Conservation (phyloP, 2,113 vertebrate genomes). For the Hippocampus abdominalis region DNA sequence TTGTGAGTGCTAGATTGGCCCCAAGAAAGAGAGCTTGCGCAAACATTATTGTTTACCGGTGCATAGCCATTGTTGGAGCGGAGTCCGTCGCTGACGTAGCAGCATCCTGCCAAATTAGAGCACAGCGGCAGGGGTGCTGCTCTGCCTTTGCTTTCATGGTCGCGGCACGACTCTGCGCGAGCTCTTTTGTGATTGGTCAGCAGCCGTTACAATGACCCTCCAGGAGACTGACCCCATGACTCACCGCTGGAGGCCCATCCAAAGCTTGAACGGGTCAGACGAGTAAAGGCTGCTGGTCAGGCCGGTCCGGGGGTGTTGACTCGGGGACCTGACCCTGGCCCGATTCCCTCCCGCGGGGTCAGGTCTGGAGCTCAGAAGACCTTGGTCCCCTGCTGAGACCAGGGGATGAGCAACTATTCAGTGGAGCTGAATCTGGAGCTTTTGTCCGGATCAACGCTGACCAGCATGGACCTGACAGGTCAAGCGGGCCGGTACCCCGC, state of each 20-base stretch:
- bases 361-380: conserved; percentile 38
- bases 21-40: conserved; percentile 68
- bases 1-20: conserved; percentile 58
- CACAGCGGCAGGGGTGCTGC: conserved; percentile 55
- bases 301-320: conserved; percentile 48
- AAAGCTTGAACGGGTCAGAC: conserved; percentile 52
- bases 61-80: conserved; percentile 51
- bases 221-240: conserved; percentile 55
- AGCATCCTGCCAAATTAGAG: conserved; percentile 69
- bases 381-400: conserved; percentile 52
- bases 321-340: conserved; percentile 50
- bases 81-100: conserved; percentile 45
- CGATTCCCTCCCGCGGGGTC: conserved; percentile 46
- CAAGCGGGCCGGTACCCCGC: conserved; percentile 54
- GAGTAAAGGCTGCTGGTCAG: conserved; percentile 35
- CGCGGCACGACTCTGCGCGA: conserved; percentile 26
- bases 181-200: conserved; percentile 62
- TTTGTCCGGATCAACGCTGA: conserved; percentile 46
- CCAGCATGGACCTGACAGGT: conserved; percentile 50
- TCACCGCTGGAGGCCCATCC: conserved; percentile 50
- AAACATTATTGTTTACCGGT: conserved; percentile 74
- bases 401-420: conserved; percentile 60
- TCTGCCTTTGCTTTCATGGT: conserved; percentile 44
- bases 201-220: conserved; percentile 58
- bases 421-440: conserved; percentile 28